These are phyloP conservation scores for Psephotus haematonotus DNA, from an alignment of 2,113 vertebrate species.

Conservation along the genomic window DNA sequence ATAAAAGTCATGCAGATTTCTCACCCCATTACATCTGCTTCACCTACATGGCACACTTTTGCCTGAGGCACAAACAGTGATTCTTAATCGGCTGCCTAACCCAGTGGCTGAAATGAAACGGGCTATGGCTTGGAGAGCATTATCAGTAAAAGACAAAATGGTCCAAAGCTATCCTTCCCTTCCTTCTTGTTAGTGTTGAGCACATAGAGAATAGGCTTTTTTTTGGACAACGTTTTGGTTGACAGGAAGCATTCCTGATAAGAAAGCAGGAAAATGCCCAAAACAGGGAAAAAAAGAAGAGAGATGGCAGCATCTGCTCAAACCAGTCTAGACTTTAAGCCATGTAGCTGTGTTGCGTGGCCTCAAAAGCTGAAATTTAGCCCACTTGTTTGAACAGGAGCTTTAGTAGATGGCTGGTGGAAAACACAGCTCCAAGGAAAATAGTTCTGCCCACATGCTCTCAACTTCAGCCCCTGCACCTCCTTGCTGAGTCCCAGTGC, in stretches of 20 bases:
- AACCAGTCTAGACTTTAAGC: background rate
- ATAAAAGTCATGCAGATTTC: background rate
- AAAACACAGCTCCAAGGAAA: background rate
- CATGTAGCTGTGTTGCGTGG: background rate
- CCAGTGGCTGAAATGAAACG: background rate
- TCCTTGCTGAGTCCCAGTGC: background rate
- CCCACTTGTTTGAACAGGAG: background rate
- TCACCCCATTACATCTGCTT: background rate
- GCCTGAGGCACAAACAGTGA: background rate
- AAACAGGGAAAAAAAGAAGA: background rate
- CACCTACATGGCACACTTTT: background rate
- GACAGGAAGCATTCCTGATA: background rate
- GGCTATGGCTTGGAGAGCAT: background rate
- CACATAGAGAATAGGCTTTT: background rate
- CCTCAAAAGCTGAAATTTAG: background rate
- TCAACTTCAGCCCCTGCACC: background rate
- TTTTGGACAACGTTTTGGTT: background rate
- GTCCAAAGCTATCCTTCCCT: background rate
- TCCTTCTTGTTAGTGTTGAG: background rate
- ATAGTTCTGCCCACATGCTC: background rate
- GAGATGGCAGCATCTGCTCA: background rate
- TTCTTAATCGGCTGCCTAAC: background rate
- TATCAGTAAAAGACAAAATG: background rate
- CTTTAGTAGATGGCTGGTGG: background rate
- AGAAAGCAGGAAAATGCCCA: background rate